A percentile compares a stretch with the other conserved stretches of the same genome.
Evolutionary conservation across 64 coral and sea anemone genomes (phyloP).

Genomic region (Astreopora myriophthalma): DNA sequence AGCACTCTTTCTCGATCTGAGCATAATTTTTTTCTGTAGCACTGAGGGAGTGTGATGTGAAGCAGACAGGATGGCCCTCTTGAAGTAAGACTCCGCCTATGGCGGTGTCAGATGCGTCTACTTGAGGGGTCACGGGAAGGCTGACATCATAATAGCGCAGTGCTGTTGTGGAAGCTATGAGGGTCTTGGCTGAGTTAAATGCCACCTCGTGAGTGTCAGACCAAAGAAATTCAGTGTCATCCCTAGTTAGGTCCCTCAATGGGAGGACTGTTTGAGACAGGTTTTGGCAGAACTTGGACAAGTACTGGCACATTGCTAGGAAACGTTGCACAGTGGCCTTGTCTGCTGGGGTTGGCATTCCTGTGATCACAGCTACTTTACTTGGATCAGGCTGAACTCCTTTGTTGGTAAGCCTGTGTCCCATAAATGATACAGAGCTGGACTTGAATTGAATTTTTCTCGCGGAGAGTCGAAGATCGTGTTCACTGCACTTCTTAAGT

Average conservation of each 20-base stretch:
- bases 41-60: no score
- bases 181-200: no score
- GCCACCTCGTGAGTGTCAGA: no score
- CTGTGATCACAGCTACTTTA: neutral
- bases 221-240: neutral
- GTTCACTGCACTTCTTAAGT: neutral
- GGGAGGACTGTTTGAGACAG: neutral
- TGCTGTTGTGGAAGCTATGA: no score
- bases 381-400: neutral
- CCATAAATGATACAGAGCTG: constrained; percentile 28
- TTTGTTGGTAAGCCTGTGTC: neutral
- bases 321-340: neutral
- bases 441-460: neutral
- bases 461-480: neutral
- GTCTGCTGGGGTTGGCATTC: neutral
- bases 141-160: no score
- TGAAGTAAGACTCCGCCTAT: no score
- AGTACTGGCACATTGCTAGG: neutral
- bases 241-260: neutral
- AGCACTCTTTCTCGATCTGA: no score
- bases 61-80: no score
- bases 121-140: no score
- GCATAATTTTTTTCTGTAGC: no score
- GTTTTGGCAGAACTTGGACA: neutral
- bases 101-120: no score